Evolutionary conservation across 1,140 invertebrate species (phyloP).

Genomic region (Hydropsyche tenuis): DNA sequence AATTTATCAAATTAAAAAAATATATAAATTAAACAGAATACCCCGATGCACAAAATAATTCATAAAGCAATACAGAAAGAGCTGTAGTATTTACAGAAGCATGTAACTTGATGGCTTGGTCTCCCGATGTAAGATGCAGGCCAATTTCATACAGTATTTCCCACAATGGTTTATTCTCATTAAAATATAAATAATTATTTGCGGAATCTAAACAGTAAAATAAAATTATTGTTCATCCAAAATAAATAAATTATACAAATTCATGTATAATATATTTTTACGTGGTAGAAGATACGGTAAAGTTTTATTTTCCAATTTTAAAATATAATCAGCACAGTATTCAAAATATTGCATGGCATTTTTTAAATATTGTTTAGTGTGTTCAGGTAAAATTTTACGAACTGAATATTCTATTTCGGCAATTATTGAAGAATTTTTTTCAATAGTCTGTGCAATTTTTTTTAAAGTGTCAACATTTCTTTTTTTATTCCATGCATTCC

Average conservation of each 20-base stretch:
- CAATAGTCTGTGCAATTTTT: constrained; percentile 50
- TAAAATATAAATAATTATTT: background rate
- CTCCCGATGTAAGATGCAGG: background rate
- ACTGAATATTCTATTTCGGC: constrained; percentile 51
- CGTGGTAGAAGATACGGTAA: no score
- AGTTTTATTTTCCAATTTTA: no score
- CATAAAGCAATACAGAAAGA: background rate
- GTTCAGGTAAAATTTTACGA: constrained; percentile 50
- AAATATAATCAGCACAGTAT: constrained; percentile 50
- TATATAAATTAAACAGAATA: background rate
- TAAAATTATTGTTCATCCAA: background rate
- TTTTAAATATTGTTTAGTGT: constrained; percentile 49
- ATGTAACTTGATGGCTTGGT: background rate
- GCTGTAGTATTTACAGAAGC: background rate
- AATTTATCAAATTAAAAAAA: background rate
- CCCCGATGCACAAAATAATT: background rate
- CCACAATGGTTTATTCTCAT: constrained; percentile 3
- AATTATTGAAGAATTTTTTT: constrained; percentile 50
- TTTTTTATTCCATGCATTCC: background rate
- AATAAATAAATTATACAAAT: no score
- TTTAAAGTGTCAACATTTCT: constrained; percentile 27
- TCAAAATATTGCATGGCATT: constrained; percentile 51
- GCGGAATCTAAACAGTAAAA: background rate
- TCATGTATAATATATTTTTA: no score
- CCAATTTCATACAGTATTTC: background rate